Percentiles rank a stretch among this genome's conserved stretches.
Conservation (phyloP, 2,113 vertebrate species). For the Coracopsis vasa region DNA sequence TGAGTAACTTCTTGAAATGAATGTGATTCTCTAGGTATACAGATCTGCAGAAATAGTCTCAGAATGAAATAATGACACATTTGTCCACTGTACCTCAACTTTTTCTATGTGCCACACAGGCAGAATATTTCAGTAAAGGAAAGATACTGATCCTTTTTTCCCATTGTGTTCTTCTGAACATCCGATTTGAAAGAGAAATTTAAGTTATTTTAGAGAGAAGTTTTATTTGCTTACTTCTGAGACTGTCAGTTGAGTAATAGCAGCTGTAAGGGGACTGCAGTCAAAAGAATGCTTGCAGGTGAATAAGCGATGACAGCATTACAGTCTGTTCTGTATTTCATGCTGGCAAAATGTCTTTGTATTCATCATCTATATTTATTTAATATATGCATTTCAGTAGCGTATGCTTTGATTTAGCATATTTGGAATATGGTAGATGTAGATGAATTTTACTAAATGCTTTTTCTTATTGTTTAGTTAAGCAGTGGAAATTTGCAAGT, state of each 20-base stretch:
- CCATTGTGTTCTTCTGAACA: neutral
- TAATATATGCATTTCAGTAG: neutral
- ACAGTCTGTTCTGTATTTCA: neutral
- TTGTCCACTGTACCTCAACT: neutral
- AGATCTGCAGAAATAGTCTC: neutral
- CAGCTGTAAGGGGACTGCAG: neutral
- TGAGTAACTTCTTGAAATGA: neutral
- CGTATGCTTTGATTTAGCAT: neutral
- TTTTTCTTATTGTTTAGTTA: neutral
- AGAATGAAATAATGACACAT: neutral
- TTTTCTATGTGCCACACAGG: neutral
- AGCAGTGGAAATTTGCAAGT: neutral
- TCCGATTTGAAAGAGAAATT: neutral
- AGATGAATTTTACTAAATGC: neutral
- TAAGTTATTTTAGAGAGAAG: neutral
- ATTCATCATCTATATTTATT: neutral
- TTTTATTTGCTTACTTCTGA: neutral
- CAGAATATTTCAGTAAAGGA: neutral
- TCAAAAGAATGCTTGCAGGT: neutral
- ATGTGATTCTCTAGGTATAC: neutral
- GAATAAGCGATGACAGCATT: neutral
- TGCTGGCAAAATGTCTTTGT: neutral
- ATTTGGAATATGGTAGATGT: neutral
- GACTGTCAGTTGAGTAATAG: neutral
- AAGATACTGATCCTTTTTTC: neutral